Conservation (phyloP, 2,113 vertebrate genomes). For the Zapus hudsonius region DNA sequence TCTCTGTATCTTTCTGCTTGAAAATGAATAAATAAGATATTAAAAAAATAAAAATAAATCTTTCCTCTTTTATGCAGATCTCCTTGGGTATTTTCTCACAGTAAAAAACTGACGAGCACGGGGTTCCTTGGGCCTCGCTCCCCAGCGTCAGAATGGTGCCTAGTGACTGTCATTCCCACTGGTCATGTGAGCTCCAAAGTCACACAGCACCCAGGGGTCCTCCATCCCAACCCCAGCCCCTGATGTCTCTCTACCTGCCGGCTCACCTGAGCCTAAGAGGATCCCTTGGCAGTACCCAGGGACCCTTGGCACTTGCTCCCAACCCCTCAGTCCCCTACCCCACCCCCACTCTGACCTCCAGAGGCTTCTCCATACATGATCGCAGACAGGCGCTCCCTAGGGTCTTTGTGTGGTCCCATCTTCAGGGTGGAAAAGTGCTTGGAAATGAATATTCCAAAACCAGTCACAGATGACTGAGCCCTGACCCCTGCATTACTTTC, state of each 20-base stretch:
- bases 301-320: neutral
- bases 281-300: neutral
- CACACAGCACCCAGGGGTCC: accelerated
- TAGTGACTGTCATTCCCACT: too few species aligned
- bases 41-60: too few species aligned
- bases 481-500: neutral
- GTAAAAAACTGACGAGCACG: neutral
- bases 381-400: neutral
- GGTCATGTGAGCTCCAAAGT: neutral
- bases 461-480: neutral
- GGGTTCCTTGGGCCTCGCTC: neutral
- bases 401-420: neutral
- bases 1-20: too few species aligned
- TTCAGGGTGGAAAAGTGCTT: neutral
- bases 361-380: neutral
- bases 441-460: neutral
- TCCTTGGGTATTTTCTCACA: neutral
- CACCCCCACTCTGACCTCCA: neutral
- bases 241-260: neutral
- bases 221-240: neutral
- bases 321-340: neutral
- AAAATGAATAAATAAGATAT: too few species aligned
- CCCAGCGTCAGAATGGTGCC: neutral
- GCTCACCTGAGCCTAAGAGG: neutral
- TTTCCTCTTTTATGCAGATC: too few species aligned